Evolutionary conservation across 2,888 invertebrate genomes (phyloP).

Genomic region (Drosophila mimica): DNA sequence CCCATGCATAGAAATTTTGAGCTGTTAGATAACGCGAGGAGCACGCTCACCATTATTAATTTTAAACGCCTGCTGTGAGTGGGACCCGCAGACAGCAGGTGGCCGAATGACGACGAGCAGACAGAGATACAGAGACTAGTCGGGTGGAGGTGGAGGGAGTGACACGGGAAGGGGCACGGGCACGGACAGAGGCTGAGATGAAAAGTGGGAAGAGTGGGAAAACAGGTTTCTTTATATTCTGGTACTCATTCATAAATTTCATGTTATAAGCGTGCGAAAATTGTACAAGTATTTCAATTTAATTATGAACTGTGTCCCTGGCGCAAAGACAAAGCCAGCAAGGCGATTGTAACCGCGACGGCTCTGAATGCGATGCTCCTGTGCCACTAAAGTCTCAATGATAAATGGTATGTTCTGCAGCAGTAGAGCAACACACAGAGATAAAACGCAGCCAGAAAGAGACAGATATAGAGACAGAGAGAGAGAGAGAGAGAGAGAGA

Average conservation of each 20-base stretch:
- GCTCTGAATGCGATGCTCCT: slow-evolving; percentile 38
- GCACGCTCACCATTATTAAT: slow-evolving; percentile 72
- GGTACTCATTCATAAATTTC: slow-evolving; percentile 73
- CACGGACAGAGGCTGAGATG: background rate
- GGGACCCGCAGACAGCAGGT: slow-evolving; percentile 64
- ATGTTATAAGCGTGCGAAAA: slow-evolving; percentile 73
- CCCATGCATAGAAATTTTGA: slow-evolving; percentile 51
- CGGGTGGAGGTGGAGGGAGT: background rate
- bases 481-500: slow-evolving; percentile 1
- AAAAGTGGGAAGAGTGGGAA: background rate
- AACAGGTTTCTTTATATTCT: slow-evolving; percentile 42
- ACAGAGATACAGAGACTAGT: background rate
- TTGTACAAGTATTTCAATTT: slow-evolving; percentile 77
- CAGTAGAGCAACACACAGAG: slow-evolving; percentile 4
- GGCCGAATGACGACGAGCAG: slow-evolving; percentile 32
- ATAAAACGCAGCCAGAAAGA: background rate
- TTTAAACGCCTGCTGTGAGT: slow-evolving; percentile 73
- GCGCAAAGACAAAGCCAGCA: slow-evolving; percentile 51
- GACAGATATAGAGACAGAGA: background rate
- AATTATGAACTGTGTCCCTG: slow-evolving; percentile 73
- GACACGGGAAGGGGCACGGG: background rate
- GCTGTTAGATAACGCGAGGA: slow-evolving; percentile 36
- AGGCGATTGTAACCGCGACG: slow-evolving; percentile 22
- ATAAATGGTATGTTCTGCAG: slow-evolving; percentile 63
- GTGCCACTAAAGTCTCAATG: slow-evolving; percentile 65